Evolutionary conservation across 1,140 invertebrate genomes (phyloP).

Genomic region (Drosophila nikananu): DNA sequence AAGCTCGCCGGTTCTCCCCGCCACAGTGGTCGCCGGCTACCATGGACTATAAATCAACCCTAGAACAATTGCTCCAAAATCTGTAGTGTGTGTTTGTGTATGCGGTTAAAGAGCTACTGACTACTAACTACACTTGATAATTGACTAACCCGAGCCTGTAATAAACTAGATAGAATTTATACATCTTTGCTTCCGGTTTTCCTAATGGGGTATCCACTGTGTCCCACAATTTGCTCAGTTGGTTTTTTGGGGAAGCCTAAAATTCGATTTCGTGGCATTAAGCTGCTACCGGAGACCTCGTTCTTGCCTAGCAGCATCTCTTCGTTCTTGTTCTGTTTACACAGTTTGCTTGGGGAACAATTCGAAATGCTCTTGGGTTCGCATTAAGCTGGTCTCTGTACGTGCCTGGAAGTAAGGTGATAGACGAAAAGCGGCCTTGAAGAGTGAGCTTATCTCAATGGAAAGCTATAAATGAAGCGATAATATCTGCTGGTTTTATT

Average conservation of each 20-base stretch:
- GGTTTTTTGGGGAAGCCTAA: slow-evolving; percentile 22
- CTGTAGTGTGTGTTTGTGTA: background rate
- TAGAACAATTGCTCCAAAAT: slow-evolving; percentile 52
- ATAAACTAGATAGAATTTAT: slow-evolving; percentile 48
- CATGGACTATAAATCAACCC: slow-evolving; percentile 1
- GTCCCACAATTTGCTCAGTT: slow-evolving; percentile 58
- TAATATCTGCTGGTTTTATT: background rate
- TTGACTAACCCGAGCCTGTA: slow-evolving; percentile 37
- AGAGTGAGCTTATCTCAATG: background rate
- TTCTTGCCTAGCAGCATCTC: background rate
- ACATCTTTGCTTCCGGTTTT: background rate
- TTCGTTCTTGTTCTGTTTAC: slow-evolving; percentile 20
- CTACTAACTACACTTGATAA: slow-evolving; percentile 8
- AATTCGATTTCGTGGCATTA: slow-evolving; percentile 38
- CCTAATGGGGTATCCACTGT: slow-evolving; percentile 23
- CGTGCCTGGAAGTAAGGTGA: slow-evolving; percentile 13
- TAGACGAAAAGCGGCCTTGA: background rate
- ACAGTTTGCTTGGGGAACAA: slow-evolving; percentile 30
- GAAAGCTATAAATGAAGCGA: background rate
- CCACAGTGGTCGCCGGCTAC: slow-evolving; percentile 31
- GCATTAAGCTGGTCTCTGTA: background rate
- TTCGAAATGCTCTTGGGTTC: background rate
- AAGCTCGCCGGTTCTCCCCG: slow-evolving; percentile 25
- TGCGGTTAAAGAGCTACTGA: background rate
- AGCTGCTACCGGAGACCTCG: background rate